Base-by-base conservation (phyloP, 2,888 invertebrate species). In the Agrochola litura region DNA sequence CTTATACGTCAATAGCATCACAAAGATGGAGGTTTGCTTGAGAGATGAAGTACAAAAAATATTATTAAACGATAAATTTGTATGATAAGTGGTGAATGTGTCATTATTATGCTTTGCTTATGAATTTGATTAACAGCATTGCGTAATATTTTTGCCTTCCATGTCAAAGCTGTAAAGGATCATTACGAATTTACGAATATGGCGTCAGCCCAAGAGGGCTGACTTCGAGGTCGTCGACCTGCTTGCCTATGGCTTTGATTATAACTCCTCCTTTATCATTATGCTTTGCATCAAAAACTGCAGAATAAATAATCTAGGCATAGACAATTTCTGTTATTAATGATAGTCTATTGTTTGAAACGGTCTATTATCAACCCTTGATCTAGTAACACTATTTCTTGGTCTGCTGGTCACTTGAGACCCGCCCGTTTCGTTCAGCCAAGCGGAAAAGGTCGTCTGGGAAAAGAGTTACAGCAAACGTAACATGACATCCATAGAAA, bases 321-420 rank as follows among this genome's bases (percentile, higher is more conserved):
- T 16, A 37, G n/a, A 16, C n/a, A 25, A 9, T 19, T 12, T 52
- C 3, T n/a, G 9, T 25, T 60, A 22, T 14, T 16, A 43, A 46
- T 16, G 19, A 16, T 2, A 37, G 69, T n/a, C 1, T 43, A 8
- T 43, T 49, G 19, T 30, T 52, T 14, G 2, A 46, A 16, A 30
- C 4, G 1, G 19, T 52, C 5, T 49, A 37, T 82, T n/a, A 60
- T 60, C 16, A 69, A 43, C 58, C 84, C 75, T 73, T 82, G 79
- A 69, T 9, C 82, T 72, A 79, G 25, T 83, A 54, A 74, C 82
- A 83, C 58, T 43, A 49, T 72, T 79, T 66, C 30, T 58, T 69
- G 68, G 76, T 76, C 68, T 37, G 46, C 6, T 82, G 52, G 25
- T 46, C 52, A 60, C 43, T 14, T 10, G 1, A 64, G 14, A 4